Percentiles rank a stretch among this genome's conserved stretches.
These are phyloP conservation scores for Homarus gammarus DNA, from an alignment of 2,888 invertebrate species.

Conservation along the genomic window DNA sequence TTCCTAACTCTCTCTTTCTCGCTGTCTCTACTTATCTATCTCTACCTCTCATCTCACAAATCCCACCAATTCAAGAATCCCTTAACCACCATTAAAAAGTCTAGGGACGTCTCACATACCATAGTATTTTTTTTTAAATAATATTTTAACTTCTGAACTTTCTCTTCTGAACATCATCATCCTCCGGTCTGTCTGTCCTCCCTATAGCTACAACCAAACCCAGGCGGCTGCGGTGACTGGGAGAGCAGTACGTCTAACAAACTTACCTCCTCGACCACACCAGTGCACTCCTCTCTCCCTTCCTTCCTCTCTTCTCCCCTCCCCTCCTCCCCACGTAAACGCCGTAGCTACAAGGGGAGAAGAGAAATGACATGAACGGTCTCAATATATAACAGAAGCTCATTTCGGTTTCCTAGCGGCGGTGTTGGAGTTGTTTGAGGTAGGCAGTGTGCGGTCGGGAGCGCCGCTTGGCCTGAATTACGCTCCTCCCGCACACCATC, in stretches of 20 bases:
- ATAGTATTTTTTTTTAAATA: too few species aligned
- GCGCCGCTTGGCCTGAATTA: constrained; percentile 29
- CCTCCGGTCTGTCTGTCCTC: too few species aligned
- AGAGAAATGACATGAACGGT: constrained; percentile 40
- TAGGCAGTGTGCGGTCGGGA: constrained; percentile 22
- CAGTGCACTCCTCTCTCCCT: background rate
- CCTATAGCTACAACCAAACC: too few species aligned
- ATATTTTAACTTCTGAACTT: too few species aligned
- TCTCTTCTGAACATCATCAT: too few species aligned
- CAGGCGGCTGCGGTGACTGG: too few species aligned
- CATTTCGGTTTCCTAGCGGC: constrained; percentile 27
- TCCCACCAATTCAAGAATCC: too few species aligned
- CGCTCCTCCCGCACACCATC: constrained; percentile 19
- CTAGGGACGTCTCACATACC: too few species aligned
- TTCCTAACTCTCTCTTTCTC: constrained; percentile 10
- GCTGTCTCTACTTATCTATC: background rate
- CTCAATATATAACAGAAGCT: constrained; percentile 51
- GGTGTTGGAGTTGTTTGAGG: constrained; percentile 28
- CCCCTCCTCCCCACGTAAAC: background rate
- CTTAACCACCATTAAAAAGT: too few species aligned
- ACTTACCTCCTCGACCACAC: too few species aligned
- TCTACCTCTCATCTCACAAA: background rate
- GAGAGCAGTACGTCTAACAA: too few species aligned
- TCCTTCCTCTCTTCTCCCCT: background rate
- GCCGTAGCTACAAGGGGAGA: constrained; percentile 2